Evolutionary conservation across 2,888 invertebrate genomes (phyloP).

Genomic region (Cremastobaeus sp.): DNA sequence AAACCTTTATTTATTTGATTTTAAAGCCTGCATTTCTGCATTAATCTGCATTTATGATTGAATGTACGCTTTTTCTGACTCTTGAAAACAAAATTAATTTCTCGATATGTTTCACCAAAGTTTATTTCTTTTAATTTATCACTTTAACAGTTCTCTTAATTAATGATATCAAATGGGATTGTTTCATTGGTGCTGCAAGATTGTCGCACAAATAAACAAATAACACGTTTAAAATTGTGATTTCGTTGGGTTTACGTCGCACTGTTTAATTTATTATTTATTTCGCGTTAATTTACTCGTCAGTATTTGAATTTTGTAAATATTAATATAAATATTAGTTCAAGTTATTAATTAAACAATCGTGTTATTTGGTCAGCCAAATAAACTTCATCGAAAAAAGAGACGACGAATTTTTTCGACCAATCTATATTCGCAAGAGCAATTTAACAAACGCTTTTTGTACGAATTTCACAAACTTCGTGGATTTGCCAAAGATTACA

Average conservation of each 20-base stretch:
- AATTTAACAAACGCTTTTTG: slow-evolving; percentile 38
- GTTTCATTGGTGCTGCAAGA: slow-evolving; percentile 21
- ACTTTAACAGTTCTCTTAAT: slow-evolving; percentile 5
- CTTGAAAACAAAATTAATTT: background rate
- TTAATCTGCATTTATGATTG: background rate
- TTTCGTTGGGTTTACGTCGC: background rate
- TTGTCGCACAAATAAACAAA: slow-evolving; percentile 6
- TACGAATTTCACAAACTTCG: slow-evolving; percentile 48
- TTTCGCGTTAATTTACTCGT: slow-evolving; percentile 3
- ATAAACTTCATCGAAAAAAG: slow-evolving; percentile 28
- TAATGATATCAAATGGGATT: no score
- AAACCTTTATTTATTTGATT: no score
- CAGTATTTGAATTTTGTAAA: slow-evolving; percentile 16
- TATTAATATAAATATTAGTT: no score
- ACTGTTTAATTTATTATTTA: slow-evolving; percentile 13
- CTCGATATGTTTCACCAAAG: background rate
- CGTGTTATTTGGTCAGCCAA: slow-evolving; percentile 29
- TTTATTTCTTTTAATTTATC: background rate
- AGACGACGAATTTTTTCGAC: slow-evolving; percentile 42
- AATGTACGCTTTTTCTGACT: no score
- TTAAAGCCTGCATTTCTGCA: background rate
- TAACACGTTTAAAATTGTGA: slow-evolving; percentile 21
- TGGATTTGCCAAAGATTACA: slow-evolving; percentile 58
- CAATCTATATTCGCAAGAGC: slow-evolving; percentile 38
- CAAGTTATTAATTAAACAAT: slow-evolving; percentile 6